Base-by-base conservation (phyloP, 2,113 vertebrate species). In the Notarius quadriscutis region DNA sequence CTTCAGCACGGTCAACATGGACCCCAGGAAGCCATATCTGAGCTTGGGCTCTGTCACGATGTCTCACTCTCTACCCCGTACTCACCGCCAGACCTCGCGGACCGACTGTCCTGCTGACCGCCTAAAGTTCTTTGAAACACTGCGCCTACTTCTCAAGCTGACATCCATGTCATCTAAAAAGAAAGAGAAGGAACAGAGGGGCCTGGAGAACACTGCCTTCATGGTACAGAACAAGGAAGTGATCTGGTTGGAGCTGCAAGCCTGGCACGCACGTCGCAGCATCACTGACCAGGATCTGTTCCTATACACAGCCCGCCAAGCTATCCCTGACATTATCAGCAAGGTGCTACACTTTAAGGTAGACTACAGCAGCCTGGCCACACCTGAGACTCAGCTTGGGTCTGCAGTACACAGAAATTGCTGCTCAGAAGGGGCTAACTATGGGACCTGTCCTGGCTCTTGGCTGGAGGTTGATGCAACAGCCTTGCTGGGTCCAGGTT, bases 91-190 rank as follows among this genome's bases (percentile, higher is more conserved):
- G 95, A 99, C 97, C 57, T 99, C 99, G 20, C 94, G 98, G 90
- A 98, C 97, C 2, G 99, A 99, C 91, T 99, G 98, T 87, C 99
- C 99, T 0, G 97, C 97, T 2, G 99, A 99, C 91, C 97, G 99
- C 51, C 93, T 99, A 81, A 99, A 99, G 92, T 99, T 99, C 92
- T 99, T 99, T 91, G 99, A 99, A 95, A 99, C 99, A 22, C 92
- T 99, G 74, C 96, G 98, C 83, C 96, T 99, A 93, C 94, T 99
- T 89, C 96, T 99, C 88, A 99, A 99, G 93, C 97, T 99, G 92
- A 99, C 98, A 78, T 99, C 98, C 93, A 98, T 99, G 94, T 99
- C 98, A 0, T 99, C 98, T 4, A 99, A 99, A 94, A 99, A 97
- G 95, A 99, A 99, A 94, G 99, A 99, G 94, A 97, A 97, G 92